Percentiles rank a stretch among this genome's conserved stretches.
These are phyloP conservation scores for Dasysyrphus tricinctus DNA, from an alignment of 2,888 invertebrate genomes.

Conservation along the genomic window DNA sequence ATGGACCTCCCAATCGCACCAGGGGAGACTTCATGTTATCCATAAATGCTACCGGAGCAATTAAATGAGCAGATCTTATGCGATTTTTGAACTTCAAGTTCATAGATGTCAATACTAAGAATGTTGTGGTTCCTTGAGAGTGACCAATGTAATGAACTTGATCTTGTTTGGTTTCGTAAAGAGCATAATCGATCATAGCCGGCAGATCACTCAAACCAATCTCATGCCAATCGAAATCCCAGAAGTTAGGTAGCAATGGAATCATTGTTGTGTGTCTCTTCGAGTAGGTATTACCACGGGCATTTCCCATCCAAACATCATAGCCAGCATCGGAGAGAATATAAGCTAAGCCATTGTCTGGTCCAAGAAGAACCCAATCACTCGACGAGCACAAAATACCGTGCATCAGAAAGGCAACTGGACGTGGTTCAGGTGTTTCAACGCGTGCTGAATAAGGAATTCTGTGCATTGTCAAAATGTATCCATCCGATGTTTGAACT, in stretches of 20 bases:
- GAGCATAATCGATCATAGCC: constrained; percentile 90
- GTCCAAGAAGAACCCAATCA: constrained; percentile 79
- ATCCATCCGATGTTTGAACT: constrained; percentile 84
- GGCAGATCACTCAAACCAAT: constrained; percentile 94
- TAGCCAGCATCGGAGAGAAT: constrained; percentile 87
- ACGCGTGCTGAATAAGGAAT: constrained; percentile 78
- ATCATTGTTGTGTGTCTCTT: constrained; percentile 84
- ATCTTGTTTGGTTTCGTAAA: constrained; percentile 77
- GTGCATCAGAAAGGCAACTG: constrained; percentile 79
- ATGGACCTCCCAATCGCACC: constrained; percentile 82
- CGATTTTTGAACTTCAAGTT: constrained; percentile 84
- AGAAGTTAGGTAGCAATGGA: constrained; percentile 79
- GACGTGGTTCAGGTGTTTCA: constrained; percentile 72
- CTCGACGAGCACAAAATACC: constrained; percentile 80
- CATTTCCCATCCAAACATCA: constrained; percentile 93
- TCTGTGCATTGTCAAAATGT: constrained; percentile 80
- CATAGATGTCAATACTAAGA: constrained; percentile 88
- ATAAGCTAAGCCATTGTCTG: constrained; percentile 79
- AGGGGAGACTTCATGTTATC: constrained; percentile 84
- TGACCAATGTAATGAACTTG: constrained; percentile 90
- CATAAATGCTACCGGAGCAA: constrained; percentile 89
- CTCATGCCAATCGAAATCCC: constrained; percentile 91
- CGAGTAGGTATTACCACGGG: constrained; percentile 88
- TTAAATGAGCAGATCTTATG: constrained; percentile 84
- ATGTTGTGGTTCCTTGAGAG: constrained; percentile 94